Percentiles rank a stretch among this genome's conserved stretches.
Conservation (phyloP, 2,888 invertebrate genomes). For the Blera fallax region DNA sequence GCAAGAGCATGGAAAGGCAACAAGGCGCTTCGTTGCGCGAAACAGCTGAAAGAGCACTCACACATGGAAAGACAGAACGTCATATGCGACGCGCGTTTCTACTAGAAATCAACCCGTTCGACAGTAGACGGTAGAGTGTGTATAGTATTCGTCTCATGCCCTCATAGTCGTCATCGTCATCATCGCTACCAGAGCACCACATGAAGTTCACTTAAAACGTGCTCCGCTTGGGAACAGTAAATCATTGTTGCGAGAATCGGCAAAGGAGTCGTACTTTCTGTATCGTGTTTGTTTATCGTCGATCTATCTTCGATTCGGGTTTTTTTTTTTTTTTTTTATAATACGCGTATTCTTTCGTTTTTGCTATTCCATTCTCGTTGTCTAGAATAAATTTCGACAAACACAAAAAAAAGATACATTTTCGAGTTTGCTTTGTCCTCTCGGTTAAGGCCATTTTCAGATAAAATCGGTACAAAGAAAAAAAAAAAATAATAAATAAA, state of each 20-base stretch:
- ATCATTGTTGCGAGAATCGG: constrained; percentile 81
- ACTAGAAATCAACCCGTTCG: constrained; percentile 29
- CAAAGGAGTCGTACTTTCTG: constrained; percentile 71
- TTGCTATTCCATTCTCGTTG: background rate
- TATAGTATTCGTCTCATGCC: constrained; percentile 17
- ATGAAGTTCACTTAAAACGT: constrained; percentile 78
- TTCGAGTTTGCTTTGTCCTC: constrained; percentile 13
- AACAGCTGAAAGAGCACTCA: constrained; percentile 19
- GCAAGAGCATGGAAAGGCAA: background rate
- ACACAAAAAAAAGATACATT: background rate
- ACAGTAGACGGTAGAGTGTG: background rate
- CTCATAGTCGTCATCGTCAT: background rate
- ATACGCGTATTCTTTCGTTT: background rate
- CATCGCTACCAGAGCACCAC: constrained; percentile 7
- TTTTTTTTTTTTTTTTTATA: constrained; percentile 4
- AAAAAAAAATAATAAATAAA: background rate
- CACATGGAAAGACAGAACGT: background rate
- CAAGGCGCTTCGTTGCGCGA: background rate
- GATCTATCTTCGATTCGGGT: constrained; percentile 40
- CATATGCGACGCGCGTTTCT: constrained; percentile 5
- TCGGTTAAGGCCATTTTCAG: background rate
- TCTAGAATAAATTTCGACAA: constrained; percentile 9
- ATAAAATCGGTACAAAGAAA: constrained; percentile 6
- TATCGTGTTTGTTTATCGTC: constrained; percentile 36
- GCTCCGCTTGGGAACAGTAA: constrained; percentile 80